Evolutionary conservation across 2,888 invertebrate species (phyloP), one percentile per base, ranked within the genome.

Genomic region (Drosophila neonasuta): DNA sequence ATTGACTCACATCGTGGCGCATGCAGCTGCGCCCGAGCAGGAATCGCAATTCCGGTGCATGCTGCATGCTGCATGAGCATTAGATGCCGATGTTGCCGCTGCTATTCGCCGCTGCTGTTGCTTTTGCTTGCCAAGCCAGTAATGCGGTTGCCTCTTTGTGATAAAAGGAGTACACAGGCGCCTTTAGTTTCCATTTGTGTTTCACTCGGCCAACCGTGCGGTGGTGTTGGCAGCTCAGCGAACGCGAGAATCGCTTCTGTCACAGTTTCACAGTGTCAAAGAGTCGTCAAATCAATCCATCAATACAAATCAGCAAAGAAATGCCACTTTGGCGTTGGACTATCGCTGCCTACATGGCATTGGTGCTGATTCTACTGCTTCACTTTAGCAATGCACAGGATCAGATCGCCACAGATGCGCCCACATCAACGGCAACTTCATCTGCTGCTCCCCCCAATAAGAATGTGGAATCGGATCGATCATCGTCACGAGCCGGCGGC

Each of bases 161-260:
- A 86, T 86, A 86, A 82, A 86, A 86, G 85, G 85, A 86, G 83
- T 78, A 58, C 56, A 44, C 30, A 49, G 49, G 62, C 71, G 68
- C 71, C 73, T 55, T 71, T 42, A 66, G 69, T 79, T 86, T 77
- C 71, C 86, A 85, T 84, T 85, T 84, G 86, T 69, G 72, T 75
- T 71, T 80, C 71, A 82, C 64, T 70, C 71, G 70, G 65, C 77
- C 74, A 80, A 69, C 71, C 59, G 84, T 71, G 60, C 81, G 84
- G 79, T 80, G 59, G 48, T 61, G 42, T 71, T 66, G 61, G 58
- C 73, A 64, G 42, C 46, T 17, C 45, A 64, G 42, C 20, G 36
- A 17, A 42, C 58, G 58, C 42, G 32, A 32, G 15, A 48, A 42
- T 50, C 10, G 32, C 6, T 11, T 36, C 5, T n/a, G 36, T 36